Evolutionary conservation across 2,888 invertebrate species (phyloP).

Genomic region (Agrochola macilenta): DNA sequence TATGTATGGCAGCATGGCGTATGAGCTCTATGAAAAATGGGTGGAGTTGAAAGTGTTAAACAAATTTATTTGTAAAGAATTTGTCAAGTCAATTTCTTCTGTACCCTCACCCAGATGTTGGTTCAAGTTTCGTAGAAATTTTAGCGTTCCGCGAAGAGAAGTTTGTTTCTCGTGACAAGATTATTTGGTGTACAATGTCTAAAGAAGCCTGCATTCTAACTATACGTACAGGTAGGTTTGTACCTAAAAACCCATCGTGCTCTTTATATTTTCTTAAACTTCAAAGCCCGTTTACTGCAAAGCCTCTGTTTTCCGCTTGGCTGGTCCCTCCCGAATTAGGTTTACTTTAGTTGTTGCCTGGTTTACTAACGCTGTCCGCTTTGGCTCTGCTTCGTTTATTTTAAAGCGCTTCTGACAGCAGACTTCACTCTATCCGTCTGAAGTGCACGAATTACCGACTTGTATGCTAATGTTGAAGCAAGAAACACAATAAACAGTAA

Average conservation of each 20-base stretch:
- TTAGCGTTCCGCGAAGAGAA: neutral
- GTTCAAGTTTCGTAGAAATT: neutral
- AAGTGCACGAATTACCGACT: conserved; percentile 43
- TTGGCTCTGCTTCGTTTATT: conserved; percentile 39
- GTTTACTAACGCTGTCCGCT: conserved; percentile 31
- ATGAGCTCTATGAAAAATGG: too few species aligned
- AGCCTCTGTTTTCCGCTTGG: conserved; percentile 45
- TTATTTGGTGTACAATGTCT: conserved; percentile 7
- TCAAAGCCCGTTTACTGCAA: conserved; percentile 52
- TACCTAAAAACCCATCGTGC: conserved; percentile 13
- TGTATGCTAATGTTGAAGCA: conserved; percentile 47
- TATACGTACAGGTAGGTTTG: neutral
- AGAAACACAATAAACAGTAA: conserved; percentile 38
- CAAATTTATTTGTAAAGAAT: conserved; percentile 4
- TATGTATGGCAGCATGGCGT: too few species aligned
- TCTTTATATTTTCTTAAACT: conserved; percentile 53
- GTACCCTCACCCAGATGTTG: neutral
- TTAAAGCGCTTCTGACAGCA: conserved; percentile 29
- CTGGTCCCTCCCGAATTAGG: conserved; percentile 35
- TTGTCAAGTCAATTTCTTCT: conserved; percentile 11
- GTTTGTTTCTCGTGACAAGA: neutral
- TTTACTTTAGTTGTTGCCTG: conserved; percentile 41
- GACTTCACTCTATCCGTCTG: conserved; percentile 29
- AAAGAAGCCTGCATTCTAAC: neutral
- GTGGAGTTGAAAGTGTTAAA: neutral